Evolutionary conservation across 2,797 vertebrate species (phyloP).

Genomic region (Onychomys arenicola): DNA sequence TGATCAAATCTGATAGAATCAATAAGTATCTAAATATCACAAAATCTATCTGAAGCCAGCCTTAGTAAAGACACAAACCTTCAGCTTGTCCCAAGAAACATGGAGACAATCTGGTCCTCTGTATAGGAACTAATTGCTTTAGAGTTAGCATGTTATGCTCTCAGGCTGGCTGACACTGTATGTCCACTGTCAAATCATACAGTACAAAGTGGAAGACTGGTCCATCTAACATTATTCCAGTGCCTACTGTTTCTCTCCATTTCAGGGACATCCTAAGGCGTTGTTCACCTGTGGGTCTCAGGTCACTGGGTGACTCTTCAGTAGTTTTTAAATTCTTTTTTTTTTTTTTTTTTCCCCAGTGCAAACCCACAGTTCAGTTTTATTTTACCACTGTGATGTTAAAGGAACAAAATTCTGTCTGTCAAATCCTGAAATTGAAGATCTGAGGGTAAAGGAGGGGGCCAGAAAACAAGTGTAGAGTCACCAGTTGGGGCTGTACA

Average conservation of each 20-base stretch:
- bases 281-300: slow-evolving; percentile 74
- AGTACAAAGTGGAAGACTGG: slow-evolving; percentile 57
- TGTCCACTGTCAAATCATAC: slow-evolving; percentile 78
- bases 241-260: slow-evolving; percentile 77
- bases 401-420: slow-evolving; percentile 8
- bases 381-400: slow-evolving; percentile 47
- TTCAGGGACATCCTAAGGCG: slow-evolving; percentile 64
- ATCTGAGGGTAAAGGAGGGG: neutral
- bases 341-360: neutral
- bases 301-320: slow-evolving; percentile 44
- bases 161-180: slow-evolving; percentile 75
- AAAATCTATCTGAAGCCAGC: slow-evolving; percentile 82
- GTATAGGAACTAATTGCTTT: slow-evolving; percentile 63
- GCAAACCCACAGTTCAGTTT: slow-evolving; percentile 23
- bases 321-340: neutral
- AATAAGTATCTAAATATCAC: slow-evolving; percentile 82
- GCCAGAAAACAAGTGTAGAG: neutral
- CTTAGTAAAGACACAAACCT: slow-evolving; percentile 77
- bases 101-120: slow-evolving; percentile 60
- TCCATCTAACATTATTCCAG: slow-evolving; percentile 72
- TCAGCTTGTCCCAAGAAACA: slow-evolving; percentile 72
- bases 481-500: neutral
- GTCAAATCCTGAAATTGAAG: neutral
- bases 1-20: slow-evolving; percentile 85
- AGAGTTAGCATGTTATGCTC: slow-evolving; percentile 76